Conservation (phyloP, 1,140 invertebrate genomes). For the Drosophila melanogaster region Release_6_plus_ISO1_MT NT_033777.3:18522001-18522500, state of each 20-base stretch:
- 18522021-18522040: neutral
- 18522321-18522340: neutral
- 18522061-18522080: no score
- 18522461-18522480: slow-evolving; percentile 61
- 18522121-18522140: no score
- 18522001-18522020: neutral
- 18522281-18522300: neutral
- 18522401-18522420: neutral
- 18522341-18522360: slow-evolving; percentile 10
- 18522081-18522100: no score
- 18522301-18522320: neutral
- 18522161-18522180: no score
- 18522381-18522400: neutral
- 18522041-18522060: no score
- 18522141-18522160: no score
- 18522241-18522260: neutral
- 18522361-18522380: no score
- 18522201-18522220: no score
- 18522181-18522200: no score
- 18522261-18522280: neutral
- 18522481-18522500: slow-evolving; percentile 72
- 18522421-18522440: neutral
- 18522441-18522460: slow-evolving; percentile 57
- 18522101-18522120: no score
- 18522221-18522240: no score